Conservation (phyloP, 1,140 invertebrate genomes). For the Alviniconcha marisindica region DNA sequence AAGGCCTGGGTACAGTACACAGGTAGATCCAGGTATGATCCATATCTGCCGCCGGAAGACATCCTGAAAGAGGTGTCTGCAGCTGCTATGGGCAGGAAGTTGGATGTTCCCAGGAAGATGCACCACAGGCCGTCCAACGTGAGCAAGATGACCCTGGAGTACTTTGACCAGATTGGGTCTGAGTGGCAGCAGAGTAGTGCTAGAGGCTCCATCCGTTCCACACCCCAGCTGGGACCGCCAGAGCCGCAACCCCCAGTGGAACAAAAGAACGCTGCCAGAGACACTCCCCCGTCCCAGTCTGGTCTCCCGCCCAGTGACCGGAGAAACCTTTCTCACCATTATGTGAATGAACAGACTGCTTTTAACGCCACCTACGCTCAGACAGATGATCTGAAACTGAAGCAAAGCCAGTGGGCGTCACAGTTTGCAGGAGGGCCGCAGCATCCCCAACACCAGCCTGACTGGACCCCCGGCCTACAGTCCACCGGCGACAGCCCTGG, state of each 20-base stretch:
- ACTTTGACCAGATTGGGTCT: constrained; percentile 64
- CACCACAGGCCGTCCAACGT: constrained; percentile 48
- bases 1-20: constrained; percentile 22
- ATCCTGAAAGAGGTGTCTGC: constrained; percentile 59
- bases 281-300: background rate
- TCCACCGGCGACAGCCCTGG: no score
- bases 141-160: constrained; percentile 63
- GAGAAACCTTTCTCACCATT: background rate
- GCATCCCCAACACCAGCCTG: no score
- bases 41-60: constrained; percentile 59
- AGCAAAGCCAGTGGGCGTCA: constrained; percentile 14
- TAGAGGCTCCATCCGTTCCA: no score
- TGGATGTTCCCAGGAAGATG: constrained; percentile 40
- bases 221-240: background rate
- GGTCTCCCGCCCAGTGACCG: background rate
- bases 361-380: background rate
- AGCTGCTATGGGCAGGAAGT: constrained; percentile 49
- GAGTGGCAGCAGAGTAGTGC: constrained; percentile 55
- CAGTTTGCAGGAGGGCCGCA: no score
- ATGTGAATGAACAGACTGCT: background rate
- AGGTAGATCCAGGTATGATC: constrained; percentile 43
- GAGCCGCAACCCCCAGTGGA: background rate
- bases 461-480: no score
- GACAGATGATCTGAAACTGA: background rate
- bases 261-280: background rate